A percentile compares a stretch with the other conserved stretches of the same genome.
phyloP scores from a whole-genome alignment of 2,888 invertebrate genomes.

The Campopleginae sp. region DNA sequence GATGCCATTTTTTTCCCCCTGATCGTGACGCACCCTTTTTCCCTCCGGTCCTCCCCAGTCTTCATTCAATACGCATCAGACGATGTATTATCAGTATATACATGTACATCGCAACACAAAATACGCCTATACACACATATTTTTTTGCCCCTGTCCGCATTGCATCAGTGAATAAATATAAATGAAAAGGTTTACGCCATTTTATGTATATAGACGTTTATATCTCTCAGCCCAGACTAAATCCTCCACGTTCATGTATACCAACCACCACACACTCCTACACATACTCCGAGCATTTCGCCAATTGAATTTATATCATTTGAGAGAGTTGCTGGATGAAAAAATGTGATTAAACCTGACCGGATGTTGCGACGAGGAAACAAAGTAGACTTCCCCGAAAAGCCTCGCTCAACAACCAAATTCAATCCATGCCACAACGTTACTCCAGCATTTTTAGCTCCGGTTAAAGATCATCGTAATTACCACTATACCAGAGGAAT shows the following conservation, averaged over 20 bases:
- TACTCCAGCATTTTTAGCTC: constrained; percentile 86
- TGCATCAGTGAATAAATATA: constrained; percentile 67
- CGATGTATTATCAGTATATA: constrained; percentile 71
- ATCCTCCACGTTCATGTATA: constrained; percentile 9
- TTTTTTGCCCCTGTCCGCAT: constrained; percentile 40
- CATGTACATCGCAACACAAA: constrained; percentile 75
- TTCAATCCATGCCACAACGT: constrained; percentile 85
- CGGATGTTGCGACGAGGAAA: constrained; percentile 37
- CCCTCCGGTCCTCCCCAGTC: constrained; percentile 37
- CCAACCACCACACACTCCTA: not conserved
- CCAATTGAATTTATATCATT: constrained; percentile 82
- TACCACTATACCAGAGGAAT: too few species aligned
- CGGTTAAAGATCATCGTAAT: constrained; percentile 87
- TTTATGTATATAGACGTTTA: constrained; percentile 28
- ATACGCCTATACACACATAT: constrained; percentile 62
- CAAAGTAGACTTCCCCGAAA: constrained; percentile 21
- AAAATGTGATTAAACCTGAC: constrained; percentile 65
- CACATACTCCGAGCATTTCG: constrained; percentile 72
- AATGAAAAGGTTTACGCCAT: constrained; percentile 59
- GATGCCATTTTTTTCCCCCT: constrained; percentile 65
- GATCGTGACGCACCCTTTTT: constrained; percentile 55
- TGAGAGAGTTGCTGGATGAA: constrained; percentile 73
- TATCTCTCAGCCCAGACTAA: constrained; percentile 21
- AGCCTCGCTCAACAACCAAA: not conserved
- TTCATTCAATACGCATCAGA: constrained; percentile 56